Percentiles rank a stretch among this genome's conserved stretches.
These are phyloP conservation scores for Coptodon bakossiorum DNA, from an alignment of 2,113 vertebrate species.

Conservation along the genomic window DNA sequence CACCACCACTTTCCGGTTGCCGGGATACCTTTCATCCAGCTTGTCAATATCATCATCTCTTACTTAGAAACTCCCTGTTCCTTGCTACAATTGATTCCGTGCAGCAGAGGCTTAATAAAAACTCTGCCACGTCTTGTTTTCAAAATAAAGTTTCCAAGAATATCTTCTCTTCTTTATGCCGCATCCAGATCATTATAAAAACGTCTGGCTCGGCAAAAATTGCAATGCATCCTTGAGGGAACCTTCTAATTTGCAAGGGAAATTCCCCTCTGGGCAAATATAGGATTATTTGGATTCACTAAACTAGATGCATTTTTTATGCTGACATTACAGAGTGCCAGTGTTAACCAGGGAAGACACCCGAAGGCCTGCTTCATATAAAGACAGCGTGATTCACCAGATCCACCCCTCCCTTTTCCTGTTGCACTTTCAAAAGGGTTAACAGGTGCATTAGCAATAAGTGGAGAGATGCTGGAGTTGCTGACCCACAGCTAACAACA, in stretches of 20 bases:
- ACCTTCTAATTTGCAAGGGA: constrained; percentile 40
- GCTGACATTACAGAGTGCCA: background rate
- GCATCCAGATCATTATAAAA: constrained; percentile 24
- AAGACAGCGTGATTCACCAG: background rate
- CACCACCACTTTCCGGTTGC: constrained; percentile 59
- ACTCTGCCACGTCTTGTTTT: background rate
- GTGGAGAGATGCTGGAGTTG: background rate
- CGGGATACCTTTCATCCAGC: constrained; percentile 70
- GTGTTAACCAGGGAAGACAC: background rate
- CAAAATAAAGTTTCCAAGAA: constrained; percentile 6
- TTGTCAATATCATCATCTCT: constrained; percentile 68
- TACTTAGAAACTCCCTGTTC: constrained; percentile 48
- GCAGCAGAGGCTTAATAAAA: background rate
- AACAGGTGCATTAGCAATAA: constrained; percentile 45
- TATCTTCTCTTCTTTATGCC: background rate
- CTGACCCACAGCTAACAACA: background rate
- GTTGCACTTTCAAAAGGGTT: background rate
- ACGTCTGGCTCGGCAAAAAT: background rate
- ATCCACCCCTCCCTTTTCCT: background rate
- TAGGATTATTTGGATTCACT: constrained; percentile 6
- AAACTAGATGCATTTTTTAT: background rate
- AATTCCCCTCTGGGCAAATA: constrained; percentile 15
- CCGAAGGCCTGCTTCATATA: background rate
- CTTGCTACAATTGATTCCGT: background rate
- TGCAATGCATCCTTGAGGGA: background rate